These are phyloP conservation scores for Bombyx huttoni DNA, from an alignment of 2,888 invertebrate species.

Conservation along the genomic window DNA sequence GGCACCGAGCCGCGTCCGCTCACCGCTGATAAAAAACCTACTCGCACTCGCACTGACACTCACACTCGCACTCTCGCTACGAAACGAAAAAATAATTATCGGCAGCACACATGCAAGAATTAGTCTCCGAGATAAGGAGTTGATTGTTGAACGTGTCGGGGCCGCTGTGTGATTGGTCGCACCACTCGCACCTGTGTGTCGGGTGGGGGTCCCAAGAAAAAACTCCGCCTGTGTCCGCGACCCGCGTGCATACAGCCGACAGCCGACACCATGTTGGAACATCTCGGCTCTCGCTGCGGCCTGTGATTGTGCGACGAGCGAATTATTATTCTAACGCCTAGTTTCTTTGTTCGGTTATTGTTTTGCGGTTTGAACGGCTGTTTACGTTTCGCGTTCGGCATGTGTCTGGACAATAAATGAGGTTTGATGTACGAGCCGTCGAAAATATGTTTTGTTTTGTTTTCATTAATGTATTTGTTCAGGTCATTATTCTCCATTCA, in stretches of 20 bases:
- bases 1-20: slow-evolving; percentile 42
- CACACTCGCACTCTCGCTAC: slow-evolving; percentile 29
- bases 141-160: slow-evolving; percentile 30
- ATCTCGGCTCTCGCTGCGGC: slow-evolving; percentile 11
- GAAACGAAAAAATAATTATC: slow-evolving; percentile 45
- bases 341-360: slow-evolving; percentile 15
- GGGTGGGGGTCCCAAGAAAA: slow-evolving; percentile 20
- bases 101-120: slow-evolving; percentile 25
- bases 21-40: slow-evolving; percentile 44
- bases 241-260: too few relatives aligned
- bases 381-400: slow-evolving; percentile 5
- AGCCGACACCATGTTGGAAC: slow-evolving; percentile 31
- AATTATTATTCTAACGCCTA: slow-evolving; percentile 21
- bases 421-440: background rate
- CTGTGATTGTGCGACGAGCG: slow-evolving; percentile 25
- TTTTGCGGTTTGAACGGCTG: slow-evolving; percentile 11
- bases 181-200: slow-evolving; percentile 27
- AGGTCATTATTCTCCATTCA: too few relatives aligned
- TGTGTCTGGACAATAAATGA: background rate
- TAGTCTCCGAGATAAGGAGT: slow-evolving; percentile 28
- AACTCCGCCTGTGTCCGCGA: slow-evolving; percentile 36
- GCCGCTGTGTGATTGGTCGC: slow-evolving; percentile 41
- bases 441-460: background rate
- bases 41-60: slow-evolving; percentile 14
- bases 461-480: background rate